A percentile compares a stretch with the other conserved stretches of the same genome.
These are phyloP conservation scores for Ibycter americanus DNA, from an alignment of 2,797 vertebrate genomes.

Conservation along the genomic window DNA sequence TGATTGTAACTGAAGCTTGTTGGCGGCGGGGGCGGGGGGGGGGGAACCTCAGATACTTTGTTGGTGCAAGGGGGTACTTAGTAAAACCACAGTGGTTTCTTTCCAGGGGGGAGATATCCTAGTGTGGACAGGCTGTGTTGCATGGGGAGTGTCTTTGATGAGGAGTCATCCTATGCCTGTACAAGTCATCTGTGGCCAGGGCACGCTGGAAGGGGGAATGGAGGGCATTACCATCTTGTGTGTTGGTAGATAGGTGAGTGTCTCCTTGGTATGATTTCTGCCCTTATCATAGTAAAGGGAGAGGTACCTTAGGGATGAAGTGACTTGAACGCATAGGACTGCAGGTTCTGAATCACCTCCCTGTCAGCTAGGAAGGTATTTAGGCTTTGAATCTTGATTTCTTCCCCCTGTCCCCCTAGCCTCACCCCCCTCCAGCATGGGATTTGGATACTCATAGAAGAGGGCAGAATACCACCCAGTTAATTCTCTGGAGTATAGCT, in stretches of 20 bases:
- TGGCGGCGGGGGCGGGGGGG: too few relatives aligned
- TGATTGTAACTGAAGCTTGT: neutral
- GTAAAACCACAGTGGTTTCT: neutral
- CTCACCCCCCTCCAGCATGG: neutral
- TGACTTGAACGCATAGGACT: neutral
- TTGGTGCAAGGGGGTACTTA: neutral
- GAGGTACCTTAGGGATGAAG: neutral
- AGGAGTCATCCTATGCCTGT: neutral
- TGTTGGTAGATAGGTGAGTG: neutral
- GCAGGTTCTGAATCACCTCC: neutral
- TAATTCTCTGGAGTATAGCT: neutral
- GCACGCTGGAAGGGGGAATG: fast-evolving
- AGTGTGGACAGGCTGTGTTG: neutral
- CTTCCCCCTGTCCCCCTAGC: neutral
- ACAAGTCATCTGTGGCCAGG: neutral
- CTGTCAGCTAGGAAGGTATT: neutral
- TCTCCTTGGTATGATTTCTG: neutral
- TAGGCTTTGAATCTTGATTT: neutral
- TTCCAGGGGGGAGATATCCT: fast-evolving
- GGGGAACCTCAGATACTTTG: neutral
- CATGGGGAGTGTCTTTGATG: neutral
- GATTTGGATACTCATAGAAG: neutral
- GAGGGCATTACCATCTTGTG: fast-evolving
- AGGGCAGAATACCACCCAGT: neutral
- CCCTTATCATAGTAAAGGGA: neutral